A percentile compares a stretch with the other conserved stretches of the same genome.
phyloP scores from a whole-genome alignment of 2,113 vertebrate species.

The Platycercus adscitus region DNA sequence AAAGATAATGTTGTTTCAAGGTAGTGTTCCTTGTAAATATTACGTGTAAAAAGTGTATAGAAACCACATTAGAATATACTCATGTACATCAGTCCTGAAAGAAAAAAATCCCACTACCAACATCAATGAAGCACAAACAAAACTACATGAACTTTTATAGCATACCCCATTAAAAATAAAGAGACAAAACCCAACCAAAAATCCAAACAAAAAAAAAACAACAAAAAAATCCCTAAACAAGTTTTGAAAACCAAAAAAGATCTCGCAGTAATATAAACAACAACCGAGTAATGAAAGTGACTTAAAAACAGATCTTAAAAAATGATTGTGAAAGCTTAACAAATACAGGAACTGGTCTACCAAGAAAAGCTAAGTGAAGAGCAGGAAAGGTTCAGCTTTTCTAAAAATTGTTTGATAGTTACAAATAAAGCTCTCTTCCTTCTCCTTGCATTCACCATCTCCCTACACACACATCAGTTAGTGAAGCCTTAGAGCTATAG shows the following conservation, averaged over 20 bases:
- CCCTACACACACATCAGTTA: neutral
- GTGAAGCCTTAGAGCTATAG: neutral
- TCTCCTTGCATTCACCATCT: neutral
- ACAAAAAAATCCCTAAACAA: neutral
- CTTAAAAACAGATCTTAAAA: neutral
- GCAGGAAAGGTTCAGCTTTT: neutral
- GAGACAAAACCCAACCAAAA: neutral
- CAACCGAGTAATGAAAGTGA: neutral
- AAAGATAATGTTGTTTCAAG: neutral
- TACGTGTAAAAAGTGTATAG: neutral
- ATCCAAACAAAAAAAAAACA: neutral
- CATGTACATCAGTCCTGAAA: neutral
- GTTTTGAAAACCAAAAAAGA: neutral
- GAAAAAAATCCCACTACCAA: accelerated
- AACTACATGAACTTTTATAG: neutral
- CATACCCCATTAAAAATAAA: neutral
- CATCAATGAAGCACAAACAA: neutral
- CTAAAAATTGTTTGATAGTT: neutral
- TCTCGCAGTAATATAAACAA: neutral
- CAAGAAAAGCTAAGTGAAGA: neutral
- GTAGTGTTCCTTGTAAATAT: neutral
- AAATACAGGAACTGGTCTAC: neutral
- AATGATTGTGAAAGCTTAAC: neutral
- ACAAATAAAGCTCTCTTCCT: neutral
- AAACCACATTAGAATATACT: neutral